Evolutionary conservation across 2,888 invertebrate species (phyloP), one percentile per base, ranked within the genome.

Genomic region (Platynereis dumerilii): DNA sequence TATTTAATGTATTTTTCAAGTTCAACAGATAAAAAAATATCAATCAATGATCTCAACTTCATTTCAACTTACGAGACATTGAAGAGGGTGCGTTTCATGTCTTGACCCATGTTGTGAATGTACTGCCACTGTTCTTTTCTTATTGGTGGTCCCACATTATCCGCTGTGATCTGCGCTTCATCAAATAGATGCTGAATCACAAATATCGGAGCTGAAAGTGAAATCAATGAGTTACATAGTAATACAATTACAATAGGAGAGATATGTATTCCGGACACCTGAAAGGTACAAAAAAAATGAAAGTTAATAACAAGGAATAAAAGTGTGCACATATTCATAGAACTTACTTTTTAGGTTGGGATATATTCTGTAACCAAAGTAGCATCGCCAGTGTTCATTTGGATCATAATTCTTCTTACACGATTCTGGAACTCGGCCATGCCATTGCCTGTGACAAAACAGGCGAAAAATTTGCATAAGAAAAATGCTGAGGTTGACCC

Each of bases 161-260:
- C 94, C 0, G 92, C 94, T 34, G 92, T 90, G 88, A 96, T 90
- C 86, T 96, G 96, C 2, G 95, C 95, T 80, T 95, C 94, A 82
- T 96, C 96, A 83, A 94, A 96, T 58, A 96, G 87, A 90, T 94
- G 95, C 88, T 96, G 96, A 82, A 96, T 93, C 27, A 96, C 91
- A 82, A 96, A 96, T 28, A 96, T 87, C 0, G 95, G 94, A 59
- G 92, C 95, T 90, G 83, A n/a, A n/a, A n/a, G n/a, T 10, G 48
- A 53, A 10, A 67, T 12, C 29, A 28, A 34, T 34, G 48, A 56
- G 20, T 29, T 5, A 12, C 42, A 42, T 42, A n/a, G n/a, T n/a
- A n/a, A n/a, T n/a, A n/a, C n/a, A n/a, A n/a, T n/a, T n/a, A n/a
- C n/a, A n/a, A n/a, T n/a, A n/a, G n/a, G n/a, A n/a, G n/a, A n/a